phyloP scores from a whole-genome alignment of 2,113 vertebrate species.

The Periophthalmus modestus region DNA sequence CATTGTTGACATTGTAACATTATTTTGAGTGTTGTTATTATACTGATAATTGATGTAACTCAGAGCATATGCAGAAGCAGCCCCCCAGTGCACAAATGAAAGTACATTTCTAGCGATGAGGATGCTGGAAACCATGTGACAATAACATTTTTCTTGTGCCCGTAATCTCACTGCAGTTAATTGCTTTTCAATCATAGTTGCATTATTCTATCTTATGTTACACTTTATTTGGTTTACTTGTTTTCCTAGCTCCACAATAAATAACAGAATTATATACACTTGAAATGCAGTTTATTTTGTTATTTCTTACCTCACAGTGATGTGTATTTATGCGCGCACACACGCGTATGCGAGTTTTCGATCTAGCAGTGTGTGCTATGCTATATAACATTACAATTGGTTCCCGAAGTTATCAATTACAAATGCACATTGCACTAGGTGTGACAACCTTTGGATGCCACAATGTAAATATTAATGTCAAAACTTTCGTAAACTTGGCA shows the following conservation, averaged over 20 bases:
- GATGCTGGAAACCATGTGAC: background rate
- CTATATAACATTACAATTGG: too few species aligned
- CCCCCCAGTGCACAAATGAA: slow-evolving; percentile 17
- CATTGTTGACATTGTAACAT: slow-evolving; percentile 59
- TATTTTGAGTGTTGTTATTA: slow-evolving; percentile 56
- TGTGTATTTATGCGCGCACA: too few species aligned
- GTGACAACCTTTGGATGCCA: too few species aligned
- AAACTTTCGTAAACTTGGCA: too few species aligned
- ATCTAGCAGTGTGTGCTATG: too few species aligned
- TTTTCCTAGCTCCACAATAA: slow-evolving; percentile 71
- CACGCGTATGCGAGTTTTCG: too few species aligned
- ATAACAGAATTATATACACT: slow-evolving; percentile 75
- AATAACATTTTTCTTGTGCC: slow-evolving; percentile 24
- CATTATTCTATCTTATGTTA: slow-evolving; percentile 68
- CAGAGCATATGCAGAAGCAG: background rate
- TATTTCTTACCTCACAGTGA: too few species aligned
- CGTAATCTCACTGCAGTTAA: slow-evolving; percentile 42
- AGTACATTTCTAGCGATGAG: slow-evolving; percentile 11
- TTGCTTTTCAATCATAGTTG: slow-evolving; percentile 42
- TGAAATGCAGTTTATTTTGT: slow-evolving; percentile 53
- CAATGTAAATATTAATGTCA: too few species aligned
- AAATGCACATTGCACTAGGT: too few species aligned
- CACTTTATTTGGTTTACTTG: slow-evolving; percentile 71
- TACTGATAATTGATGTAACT: slow-evolving; percentile 24
- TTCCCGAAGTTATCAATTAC: too few species aligned